Conservation (phyloP, 2,888 invertebrate species). For the Drosophila paranaensis region DNA sequence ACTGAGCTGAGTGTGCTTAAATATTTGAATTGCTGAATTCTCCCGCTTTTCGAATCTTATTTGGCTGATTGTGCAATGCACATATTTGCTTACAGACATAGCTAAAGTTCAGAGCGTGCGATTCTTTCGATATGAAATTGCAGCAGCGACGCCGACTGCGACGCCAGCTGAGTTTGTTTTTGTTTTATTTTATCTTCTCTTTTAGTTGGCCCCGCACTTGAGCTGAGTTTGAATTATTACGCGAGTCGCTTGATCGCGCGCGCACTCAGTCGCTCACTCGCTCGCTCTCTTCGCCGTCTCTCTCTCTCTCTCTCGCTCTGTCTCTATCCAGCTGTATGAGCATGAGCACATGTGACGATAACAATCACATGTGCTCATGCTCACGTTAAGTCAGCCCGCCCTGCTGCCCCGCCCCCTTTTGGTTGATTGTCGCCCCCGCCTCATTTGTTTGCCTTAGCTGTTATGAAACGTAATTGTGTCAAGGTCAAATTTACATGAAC, state of each 20-base stretch:
- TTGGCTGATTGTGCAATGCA: slow-evolving; percentile 58
- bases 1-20: slow-evolving; percentile 14
- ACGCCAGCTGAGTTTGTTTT: not conserved
- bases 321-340: slow-evolving; percentile 5
- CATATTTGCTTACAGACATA: slow-evolving; percentile 35
- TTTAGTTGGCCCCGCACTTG: slow-evolving; percentile 70
- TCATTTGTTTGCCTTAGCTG: slow-evolving; percentile 74
- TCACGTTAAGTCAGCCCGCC: slow-evolving; percentile 13
- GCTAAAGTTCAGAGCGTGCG: slow-evolving; percentile 72
- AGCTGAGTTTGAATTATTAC: slow-evolving; percentile 71
- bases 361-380: slow-evolving; percentile 43
- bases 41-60: slow-evolving; percentile 23
- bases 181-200: not conserved
- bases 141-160: slow-evolving; percentile 24
- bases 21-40: slow-evolving; percentile 51
- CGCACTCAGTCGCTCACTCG: slow-evolving; percentile 10
- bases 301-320: not conserved
- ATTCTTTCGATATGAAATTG: slow-evolving; percentile 57
- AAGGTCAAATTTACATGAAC: slow-evolving; percentile 83
- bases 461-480: slow-evolving; percentile 81
- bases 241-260: slow-evolving; percentile 45
- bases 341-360: too few species aligned
- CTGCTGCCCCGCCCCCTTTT: slow-evolving; percentile 18
- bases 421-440: slow-evolving; percentile 56
- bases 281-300: slow-evolving; percentile 13